Evolutionary conservation across 2,113 vertebrate species (phyloP), one percentile per base, ranked within the genome.

Genomic region (Thalassoma bifasciatum): DNA sequence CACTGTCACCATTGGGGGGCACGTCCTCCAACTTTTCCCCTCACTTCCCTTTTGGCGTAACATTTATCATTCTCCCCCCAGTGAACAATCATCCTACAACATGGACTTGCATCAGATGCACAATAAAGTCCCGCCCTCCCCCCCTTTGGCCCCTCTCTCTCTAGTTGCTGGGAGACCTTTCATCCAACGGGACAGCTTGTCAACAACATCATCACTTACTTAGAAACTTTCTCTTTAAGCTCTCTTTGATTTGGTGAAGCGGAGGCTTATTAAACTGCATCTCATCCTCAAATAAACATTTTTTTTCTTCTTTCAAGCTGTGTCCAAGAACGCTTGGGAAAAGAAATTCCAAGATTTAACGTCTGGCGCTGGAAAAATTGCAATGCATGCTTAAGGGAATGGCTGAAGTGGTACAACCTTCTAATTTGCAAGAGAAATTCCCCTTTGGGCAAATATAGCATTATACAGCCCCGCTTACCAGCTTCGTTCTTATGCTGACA

Each of bases 131-230:
- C 86, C 62, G 26, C 89, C 86, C 87, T 82, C 86, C 84, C 82
- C 75, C 82, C 54, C 68, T 57, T 61, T 79, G 71, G 44, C 71
- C 73, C 79, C 80, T 44, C 75, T 74, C 66, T 46, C 19, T 38
- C 81, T 60, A 73, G 91, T 94, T 95, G 94, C 93, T 85, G 76
- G 86, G 91, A 94, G 92, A 94, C 90, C 79, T 90, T 92, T 94
- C 87, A 93, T 87, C 86, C 83, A 24, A 57, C 14, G 22, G 36
- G 46, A 79, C 77, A 79, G 79, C 88, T 90, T 77, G 85, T 92
- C 88, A 90, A 92, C 84, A 87, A 80, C 81, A 83, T 89, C 88
- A 89, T 94, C 82, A 79, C 90, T 93, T 91, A 91, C 72, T 91
- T 85, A 82, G 58, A 84, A 89, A 81, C 72, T 44, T 81, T 75